Conservation (phyloP, 1,140 invertebrate genomes). For the Mycetomoellerius zeteki region DNA sequence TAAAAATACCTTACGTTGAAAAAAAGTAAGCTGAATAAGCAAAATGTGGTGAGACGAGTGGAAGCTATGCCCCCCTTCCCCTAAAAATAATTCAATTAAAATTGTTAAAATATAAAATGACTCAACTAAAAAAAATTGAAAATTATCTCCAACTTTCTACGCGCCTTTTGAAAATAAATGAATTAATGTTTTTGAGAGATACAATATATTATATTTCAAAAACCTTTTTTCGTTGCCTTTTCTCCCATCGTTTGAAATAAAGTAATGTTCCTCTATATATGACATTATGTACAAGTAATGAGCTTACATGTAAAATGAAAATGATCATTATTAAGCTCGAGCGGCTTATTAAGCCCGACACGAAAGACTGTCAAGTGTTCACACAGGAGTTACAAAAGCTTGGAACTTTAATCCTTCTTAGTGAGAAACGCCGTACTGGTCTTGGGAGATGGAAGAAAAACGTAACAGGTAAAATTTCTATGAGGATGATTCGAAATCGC, state of each 20-base stretch:
- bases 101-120: not conserved
- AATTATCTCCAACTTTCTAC: not conserved
- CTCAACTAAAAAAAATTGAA: conserved; percentile 5
- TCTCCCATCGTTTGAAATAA: conserved; percentile 2
- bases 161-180: not conserved
- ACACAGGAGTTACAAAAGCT: not conserved
- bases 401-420: not conserved
- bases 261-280: not conserved
- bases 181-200: not conserved
- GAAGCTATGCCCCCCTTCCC: not conserved
- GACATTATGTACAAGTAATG: conserved; percentile 52
- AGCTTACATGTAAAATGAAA: conserved; percentile 41
- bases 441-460: not conserved
- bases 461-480: not conserved
- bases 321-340: conserved; percentile 51
- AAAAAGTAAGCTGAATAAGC: conserved; percentile 9
- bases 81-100: not conserved
- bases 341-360: not conserved
- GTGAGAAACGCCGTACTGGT: not conserved
- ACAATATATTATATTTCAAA: not conserved
- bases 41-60: not conserved
- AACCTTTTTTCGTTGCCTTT: conserved; percentile 20
- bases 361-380: conserved; percentile 19
- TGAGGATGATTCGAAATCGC: not conserved
- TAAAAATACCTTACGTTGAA: conserved; percentile 15